A percentile compares a stretch with the other conserved stretches of the same genome.
Evolutionary conservation across 2,113 vertebrate species (phyloP).

Genomic region (Forbesichthys papilliferus): DNA sequence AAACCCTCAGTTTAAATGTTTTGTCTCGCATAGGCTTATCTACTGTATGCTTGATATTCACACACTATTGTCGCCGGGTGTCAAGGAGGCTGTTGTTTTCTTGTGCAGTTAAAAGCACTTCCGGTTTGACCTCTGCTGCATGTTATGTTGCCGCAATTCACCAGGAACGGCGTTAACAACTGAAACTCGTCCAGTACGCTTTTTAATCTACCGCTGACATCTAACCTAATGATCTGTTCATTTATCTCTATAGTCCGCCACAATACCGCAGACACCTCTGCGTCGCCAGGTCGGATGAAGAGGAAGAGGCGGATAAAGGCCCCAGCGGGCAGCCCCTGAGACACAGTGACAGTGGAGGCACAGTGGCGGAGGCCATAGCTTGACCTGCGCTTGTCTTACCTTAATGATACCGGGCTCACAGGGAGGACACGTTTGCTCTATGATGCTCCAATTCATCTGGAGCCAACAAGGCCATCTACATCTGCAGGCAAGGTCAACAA

Average conservation of each 20-base stretch:
- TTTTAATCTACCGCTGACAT: neutral
- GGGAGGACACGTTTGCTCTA: slow-evolving; percentile 21
- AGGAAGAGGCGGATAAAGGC: slow-evolving; percentile 73
- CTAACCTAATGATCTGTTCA: slow-evolving; percentile 6
- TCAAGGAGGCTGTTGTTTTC: neutral
- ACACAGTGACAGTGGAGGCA: slow-evolving; percentile 79
- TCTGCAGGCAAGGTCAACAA: slow-evolving; percentile 24
- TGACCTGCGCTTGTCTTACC: slow-evolving; percentile 50
- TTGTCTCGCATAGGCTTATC: neutral
- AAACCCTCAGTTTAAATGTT: slow-evolving; percentile 11
- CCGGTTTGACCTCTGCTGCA: neutral
- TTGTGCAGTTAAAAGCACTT: neutral
- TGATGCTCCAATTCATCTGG: slow-evolving; percentile 13
- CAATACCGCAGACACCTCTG: slow-evolving; percentile 76
- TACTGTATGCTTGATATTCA: neutral
- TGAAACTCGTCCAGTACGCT: neutral
- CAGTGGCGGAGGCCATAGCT: slow-evolving; percentile 70
- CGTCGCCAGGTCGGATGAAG: slow-evolving; percentile 79
- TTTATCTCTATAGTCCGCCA: slow-evolving; percentile 77
- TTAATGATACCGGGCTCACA: slow-evolving; percentile 38
- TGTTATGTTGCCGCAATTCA: neutral
- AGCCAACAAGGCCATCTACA: slow-evolving; percentile 10
- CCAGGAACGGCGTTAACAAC: neutral
- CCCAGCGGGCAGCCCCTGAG: slow-evolving; percentile 73
- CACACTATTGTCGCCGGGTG: neutral